Evolutionary conservation across 1,140 invertebrate species (phyloP).

Genomic region (Hyposmocoma kahamanoa): DNA sequence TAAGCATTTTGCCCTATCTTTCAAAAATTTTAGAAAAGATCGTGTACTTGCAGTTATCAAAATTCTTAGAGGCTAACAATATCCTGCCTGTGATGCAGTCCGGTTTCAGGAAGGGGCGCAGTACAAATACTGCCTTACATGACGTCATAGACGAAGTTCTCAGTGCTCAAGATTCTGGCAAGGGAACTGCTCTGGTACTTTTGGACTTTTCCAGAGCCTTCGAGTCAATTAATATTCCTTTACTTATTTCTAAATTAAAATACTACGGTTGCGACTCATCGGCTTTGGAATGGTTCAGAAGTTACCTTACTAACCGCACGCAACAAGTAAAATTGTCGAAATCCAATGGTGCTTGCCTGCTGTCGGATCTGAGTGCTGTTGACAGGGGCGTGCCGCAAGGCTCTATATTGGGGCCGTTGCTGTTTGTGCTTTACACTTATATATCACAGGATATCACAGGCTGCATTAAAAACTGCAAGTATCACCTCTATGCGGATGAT

Average conservation of each 20-base stretch:
- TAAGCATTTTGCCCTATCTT: slow-evolving; percentile 2
- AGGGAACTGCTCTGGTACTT: not conserved
- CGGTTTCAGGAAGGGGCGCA: not conserved
- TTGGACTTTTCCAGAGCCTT: slow-evolving; percentile 1
- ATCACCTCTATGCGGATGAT: slow-evolving; percentile 2
- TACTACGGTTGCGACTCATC: slow-evolving; percentile 1
- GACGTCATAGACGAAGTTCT: not conserved
- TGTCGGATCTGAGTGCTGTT: too few relatives aligned
- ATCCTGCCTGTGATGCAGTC: slow-evolving; percentile 1
- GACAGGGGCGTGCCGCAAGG: not conserved
- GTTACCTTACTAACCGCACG: not conserved
- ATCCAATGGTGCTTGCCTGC: too few relatives aligned
- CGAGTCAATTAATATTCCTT: not conserved
- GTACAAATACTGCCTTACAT: not conserved
- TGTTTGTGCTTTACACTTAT: slow-evolving; percentile 3
- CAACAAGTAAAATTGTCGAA: not conserved
- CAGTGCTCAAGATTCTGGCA: not conserved
- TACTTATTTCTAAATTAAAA: not conserved
- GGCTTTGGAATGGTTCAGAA: not conserved
- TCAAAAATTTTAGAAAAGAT: slow-evolving; percentile 4
- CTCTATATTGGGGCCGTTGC: not conserved
- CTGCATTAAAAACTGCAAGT: slow-evolving; percentile 1
- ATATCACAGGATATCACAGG: not conserved
- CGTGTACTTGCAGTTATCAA: not conserved
- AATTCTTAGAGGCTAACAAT: not conserved